Base-by-base conservation (phyloP, 2,113 vertebrate genomes). In the Stegastes partitus region DNA sequence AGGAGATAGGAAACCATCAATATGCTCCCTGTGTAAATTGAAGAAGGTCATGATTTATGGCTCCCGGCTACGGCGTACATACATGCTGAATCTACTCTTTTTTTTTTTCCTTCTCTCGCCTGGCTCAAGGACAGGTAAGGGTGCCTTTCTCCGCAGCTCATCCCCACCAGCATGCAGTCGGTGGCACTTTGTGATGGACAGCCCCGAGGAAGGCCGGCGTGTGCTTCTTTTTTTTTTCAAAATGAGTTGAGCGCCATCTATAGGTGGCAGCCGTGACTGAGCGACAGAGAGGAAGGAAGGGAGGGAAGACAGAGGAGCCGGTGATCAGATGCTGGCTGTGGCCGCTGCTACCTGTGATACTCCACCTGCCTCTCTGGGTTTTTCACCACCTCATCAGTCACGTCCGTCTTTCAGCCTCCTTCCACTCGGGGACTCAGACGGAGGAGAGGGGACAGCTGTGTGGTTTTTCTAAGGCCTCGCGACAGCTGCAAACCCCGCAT, bases 101-200 rank as follows among this genome's bases (percentile, higher is more conserved):
- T 87, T 74, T 73, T 69, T 54, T 49, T 61, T 50, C 45, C 42
- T 49, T 45, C 80, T 2, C 82, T 81, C 70, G 74, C 78, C 85
- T 63, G 81, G 86, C 92, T 92, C 93, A 94, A 94, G 93, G 93
- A 93, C 92, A 91, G 92, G 87, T 92, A 91, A 92, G 89, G 85
- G 88, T 91, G 89, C 82, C 78, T 89, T 84, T 89, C 87, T 87
- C 88, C 23, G 58, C 89, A 83, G 90, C 84, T 89, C 88, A 79
- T 91, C 88, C 67, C 82, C 75, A 56, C 62, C 63, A 61, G 63
- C 45, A 8, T 42, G 73, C 74, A 85, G 86, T 77, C 88, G 68
- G 87, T 87, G 80, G 81, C 87, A 77, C 81, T 81, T 22, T 11
- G 79, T 91, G 89, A 91, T 78, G 82, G 90, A 91, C 93, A 87